A percentile compares a stretch with the other conserved stretches of the same genome.
Conservation (phyloP, 92 coral and sea anemone genomes). For the Anthopleura xanthogrammica region DNA sequence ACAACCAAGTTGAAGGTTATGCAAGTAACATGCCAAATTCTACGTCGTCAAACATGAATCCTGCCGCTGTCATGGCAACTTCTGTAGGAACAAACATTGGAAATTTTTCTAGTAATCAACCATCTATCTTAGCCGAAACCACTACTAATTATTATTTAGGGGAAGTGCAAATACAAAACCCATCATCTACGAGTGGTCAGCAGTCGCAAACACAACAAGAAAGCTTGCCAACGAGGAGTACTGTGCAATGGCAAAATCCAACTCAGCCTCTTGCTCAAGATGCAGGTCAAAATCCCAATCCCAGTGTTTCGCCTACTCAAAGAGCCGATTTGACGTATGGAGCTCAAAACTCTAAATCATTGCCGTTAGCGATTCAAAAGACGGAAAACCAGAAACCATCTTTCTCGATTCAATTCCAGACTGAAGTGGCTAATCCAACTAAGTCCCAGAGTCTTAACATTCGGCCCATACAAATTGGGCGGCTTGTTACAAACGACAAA, state of each 20-base stretch:
- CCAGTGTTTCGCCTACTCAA: conserved; percentile 13
- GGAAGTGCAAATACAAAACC: conserved; percentile 4
- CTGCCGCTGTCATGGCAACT: background rate
- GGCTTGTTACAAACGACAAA: conserved; percentile 13
- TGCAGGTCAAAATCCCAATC: background rate
- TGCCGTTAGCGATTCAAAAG: background rate
- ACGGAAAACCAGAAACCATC: background rate
- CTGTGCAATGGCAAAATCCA: background rate
- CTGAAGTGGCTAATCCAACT: conserved; percentile 23
- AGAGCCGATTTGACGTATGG: background rate
- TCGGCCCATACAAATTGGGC: conserved; percentile 18
- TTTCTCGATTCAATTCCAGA: conserved; percentile 14
- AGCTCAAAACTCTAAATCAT: background rate
- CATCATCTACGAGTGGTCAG: background rate
- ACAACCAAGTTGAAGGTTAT: background rate
- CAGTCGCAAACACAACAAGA: background rate
- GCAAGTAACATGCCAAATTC: background rate
- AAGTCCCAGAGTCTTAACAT: conserved; percentile 7
- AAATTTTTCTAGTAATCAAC: background rate
- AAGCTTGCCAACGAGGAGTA: conserved; percentile 2
- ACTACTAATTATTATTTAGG: conserved; percentile 1
- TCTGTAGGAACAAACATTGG: background rate
- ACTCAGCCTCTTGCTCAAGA: background rate
- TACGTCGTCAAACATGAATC: background rate
- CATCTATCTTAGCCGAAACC: background rate